A percentile compares a stretch with the other conserved stretches of the same genome.
Conservation (phyloP, 2,797 vertebrate species). For the Cryptoblepharus egeriae region DNA sequence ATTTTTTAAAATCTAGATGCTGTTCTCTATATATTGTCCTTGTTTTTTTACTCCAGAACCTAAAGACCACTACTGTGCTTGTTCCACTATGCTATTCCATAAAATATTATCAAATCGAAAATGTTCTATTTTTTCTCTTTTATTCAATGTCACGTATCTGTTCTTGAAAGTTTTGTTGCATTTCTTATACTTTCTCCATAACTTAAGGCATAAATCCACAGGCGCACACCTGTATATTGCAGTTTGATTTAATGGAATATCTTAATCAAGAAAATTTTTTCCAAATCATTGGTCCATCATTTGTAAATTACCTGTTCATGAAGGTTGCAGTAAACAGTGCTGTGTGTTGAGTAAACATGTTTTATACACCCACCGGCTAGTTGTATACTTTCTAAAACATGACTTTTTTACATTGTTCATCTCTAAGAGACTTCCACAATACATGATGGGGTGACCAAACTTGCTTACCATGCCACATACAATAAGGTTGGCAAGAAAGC, state of each 20-base stretch:
- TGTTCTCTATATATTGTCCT: not conserved
- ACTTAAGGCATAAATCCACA: too few relatives aligned
- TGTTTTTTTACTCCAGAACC: not conserved
- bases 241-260: not conserved
- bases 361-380: not conserved
- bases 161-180: not conserved
- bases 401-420: too few relatives aligned
- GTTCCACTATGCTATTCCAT: not conserved
- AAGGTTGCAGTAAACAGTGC: conserved; percentile 13
- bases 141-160: not conserved
- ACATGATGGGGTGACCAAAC: not conserved
- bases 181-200: too few relatives aligned
- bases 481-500: too few relatives aligned
- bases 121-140: not conserved
- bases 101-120: not conserved
- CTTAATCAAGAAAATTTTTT: not conserved
- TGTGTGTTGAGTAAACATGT: conserved; percentile 3
- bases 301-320: not conserved
- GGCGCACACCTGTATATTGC: too few relatives aligned
- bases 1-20: not conserved
- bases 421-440: not conserved
- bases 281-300: not conserved
- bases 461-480: too few relatives aligned
- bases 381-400: not conserved
- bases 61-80: too few relatives aligned